Evolutionary conservation across 2,113 vertebrate species (phyloP).

Genomic region (Lycaon pictus): DNA sequence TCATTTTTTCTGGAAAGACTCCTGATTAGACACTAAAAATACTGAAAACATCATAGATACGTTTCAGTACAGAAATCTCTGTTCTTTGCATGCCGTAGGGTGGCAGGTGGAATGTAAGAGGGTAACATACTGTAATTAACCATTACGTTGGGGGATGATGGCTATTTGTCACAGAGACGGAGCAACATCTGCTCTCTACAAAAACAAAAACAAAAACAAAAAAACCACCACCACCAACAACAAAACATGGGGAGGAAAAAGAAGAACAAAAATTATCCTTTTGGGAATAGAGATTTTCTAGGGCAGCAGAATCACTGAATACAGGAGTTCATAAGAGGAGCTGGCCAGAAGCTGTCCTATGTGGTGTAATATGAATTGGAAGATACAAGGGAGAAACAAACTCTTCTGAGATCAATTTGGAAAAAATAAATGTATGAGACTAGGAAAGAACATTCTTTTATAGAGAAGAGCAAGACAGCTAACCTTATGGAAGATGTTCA

Average conservation of each 20-base stretch:
- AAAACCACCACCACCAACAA: too few relatives aligned
- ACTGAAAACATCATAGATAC: background rate
- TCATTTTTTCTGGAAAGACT: background rate
- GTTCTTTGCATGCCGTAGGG: background rate
- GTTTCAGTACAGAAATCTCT: background rate
- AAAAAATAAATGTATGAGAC: background rate
- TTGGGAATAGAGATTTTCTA: background rate
- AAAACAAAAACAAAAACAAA: too few relatives aligned
- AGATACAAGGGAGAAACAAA: background rate
- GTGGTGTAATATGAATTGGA: background rate
- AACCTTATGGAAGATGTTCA: background rate
- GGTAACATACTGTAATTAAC: constrained; percentile 16
- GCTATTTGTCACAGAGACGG: constrained; percentile 18
- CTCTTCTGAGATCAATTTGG: background rate
- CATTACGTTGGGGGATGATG: background rate
- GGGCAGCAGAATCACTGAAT: background rate
- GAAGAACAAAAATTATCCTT: background rate
- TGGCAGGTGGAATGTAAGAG: background rate
- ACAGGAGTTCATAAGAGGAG: background rate
- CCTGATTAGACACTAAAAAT: background rate
- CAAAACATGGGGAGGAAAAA: background rate
- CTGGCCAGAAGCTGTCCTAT: background rate
- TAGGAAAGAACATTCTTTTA: background rate
- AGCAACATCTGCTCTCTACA: constrained; percentile 5
- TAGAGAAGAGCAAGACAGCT: background rate